Base-by-base conservation (phyloP, 2,113 vertebrate species). In the Pelobates fuscus region DNA sequence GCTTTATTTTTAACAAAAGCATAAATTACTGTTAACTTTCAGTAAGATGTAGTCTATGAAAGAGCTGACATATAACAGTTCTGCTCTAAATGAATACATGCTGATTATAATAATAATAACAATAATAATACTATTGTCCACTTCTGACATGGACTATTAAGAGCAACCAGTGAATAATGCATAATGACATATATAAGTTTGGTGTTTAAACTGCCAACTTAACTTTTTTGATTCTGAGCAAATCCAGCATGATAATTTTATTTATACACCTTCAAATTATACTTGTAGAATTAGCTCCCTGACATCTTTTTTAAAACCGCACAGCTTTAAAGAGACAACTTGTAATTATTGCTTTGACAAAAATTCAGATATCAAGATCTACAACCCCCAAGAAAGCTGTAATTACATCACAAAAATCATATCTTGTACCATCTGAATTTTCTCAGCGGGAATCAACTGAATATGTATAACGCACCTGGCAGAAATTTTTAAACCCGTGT, bases 401-500 rank as follows among this genome's bases (percentile, higher is more conserved):
- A 77, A 77, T 68, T 68, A 61, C 65, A 68, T 68, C 73, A 24
- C 64, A 77, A 23, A 68, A 77, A 77, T 61, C 73, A 61, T 54
- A 77, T 49, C 54, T 68, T 68, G n/a, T 18, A 24, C 26, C 15
- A 61, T 32, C 73, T 52, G 57, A 60, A 77, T 60, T 44, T 67
- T 77, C 65, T 77, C 73, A 18, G 15, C 26, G 55, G 73, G 73
- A 61, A 60, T 52, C 29, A 26, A 68, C 64, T 77, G 73, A 77
- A 77, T 77, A 77, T 77, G 73, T 59, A 77, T 68, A 14, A 32
- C 54, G 32, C 73, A 77, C 73, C 73, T 77, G 73, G 59, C 27
- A 30, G 55, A 68, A 68, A 77, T 77, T 25, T 67, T 12, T 18
- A 18, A 49, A 52, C 15, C n/a, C 27, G 12, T 77, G 15, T 58